phyloP scores from a whole-genome alignment of 2,888 invertebrate genomes.

The Lasioglossum lativentre region DNA sequence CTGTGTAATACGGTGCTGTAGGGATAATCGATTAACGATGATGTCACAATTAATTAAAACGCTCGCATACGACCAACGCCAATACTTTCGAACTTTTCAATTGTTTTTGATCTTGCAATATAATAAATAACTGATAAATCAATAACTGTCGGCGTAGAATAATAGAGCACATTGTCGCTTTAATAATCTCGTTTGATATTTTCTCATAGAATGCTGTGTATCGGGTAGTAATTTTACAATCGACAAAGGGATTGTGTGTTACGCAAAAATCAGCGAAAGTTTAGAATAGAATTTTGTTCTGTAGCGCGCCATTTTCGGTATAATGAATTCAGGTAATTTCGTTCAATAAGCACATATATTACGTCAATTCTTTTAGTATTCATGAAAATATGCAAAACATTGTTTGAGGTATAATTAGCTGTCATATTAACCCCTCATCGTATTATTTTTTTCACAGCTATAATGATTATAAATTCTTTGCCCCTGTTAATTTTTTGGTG shows the following conservation, averaged over 20 bases:
- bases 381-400: slow-evolving; percentile 6
- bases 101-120: background rate
- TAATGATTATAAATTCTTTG: background rate
- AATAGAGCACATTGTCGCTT: background rate
- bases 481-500: background rate
- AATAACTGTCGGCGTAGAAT: background rate
- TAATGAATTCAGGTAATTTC: background rate
- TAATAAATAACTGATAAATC: slow-evolving; percentile 3
- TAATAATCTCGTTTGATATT: background rate
- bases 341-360: background rate
- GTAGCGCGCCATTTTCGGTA: background rate
- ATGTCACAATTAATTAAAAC: background rate
- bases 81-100: background rate
- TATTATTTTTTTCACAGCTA: background rate
- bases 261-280: background rate
- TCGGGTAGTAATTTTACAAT: background rate
- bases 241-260: background rate
- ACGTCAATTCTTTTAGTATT: background rate
- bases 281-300: background rate
- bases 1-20: background rate
- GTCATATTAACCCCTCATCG: background rate
- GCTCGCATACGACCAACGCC: background rate
- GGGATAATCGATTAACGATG: background rate
- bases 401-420: background rate
- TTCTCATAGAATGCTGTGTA: background rate